Evolutionary conservation across 2,888 invertebrate genomes (phyloP).

Genomic region (Pammene fasciana): DNA sequence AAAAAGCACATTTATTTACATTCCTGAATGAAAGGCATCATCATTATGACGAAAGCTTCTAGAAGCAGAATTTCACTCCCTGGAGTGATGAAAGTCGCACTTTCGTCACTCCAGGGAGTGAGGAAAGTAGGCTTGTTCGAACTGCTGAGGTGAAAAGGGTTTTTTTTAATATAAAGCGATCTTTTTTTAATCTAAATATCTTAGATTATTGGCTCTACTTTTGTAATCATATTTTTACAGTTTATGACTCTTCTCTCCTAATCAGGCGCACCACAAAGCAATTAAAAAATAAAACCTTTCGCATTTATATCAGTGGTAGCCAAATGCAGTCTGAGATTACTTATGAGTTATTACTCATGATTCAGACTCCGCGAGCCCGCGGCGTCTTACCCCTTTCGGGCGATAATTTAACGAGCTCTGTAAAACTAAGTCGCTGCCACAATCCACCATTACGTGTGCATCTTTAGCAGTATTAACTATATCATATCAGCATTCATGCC

Average conservation of each 20-base stretch:
- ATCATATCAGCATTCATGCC: background rate
- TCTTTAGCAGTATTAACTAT: background rate
- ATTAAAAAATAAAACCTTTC: slow-evolving; percentile 38
- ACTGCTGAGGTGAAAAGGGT: too few species aligned
- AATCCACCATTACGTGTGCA: slow-evolving; percentile 10
- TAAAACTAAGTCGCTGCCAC: slow-evolving; percentile 31
- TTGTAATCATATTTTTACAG: background rate
- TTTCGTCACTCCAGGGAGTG: too few species aligned
- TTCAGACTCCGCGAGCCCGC: slow-evolving; percentile 65
- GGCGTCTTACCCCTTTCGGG: slow-evolving; percentile 47
- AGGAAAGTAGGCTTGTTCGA: too few species aligned
- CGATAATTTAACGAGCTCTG: slow-evolving; percentile 42
- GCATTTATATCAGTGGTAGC: slow-evolving; percentile 63
- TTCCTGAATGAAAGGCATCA: too few species aligned
- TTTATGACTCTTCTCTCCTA: slow-evolving; percentile 4
- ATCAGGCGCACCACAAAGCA: slow-evolving; percentile 27
- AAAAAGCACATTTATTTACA: too few species aligned
- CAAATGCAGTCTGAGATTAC: slow-evolving; percentile 71
- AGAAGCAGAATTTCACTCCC: too few species aligned
- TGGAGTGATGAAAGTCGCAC: too few species aligned
- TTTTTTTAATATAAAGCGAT: too few species aligned
- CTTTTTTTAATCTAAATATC: too few species aligned
- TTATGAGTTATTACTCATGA: slow-evolving; percentile 66
- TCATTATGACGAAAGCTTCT: too few species aligned
- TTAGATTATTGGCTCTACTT: too few species aligned